Evolutionary conservation across 2,113 vertebrate species (phyloP).

Genomic region (Coreoperca whiteheadi): DNA sequence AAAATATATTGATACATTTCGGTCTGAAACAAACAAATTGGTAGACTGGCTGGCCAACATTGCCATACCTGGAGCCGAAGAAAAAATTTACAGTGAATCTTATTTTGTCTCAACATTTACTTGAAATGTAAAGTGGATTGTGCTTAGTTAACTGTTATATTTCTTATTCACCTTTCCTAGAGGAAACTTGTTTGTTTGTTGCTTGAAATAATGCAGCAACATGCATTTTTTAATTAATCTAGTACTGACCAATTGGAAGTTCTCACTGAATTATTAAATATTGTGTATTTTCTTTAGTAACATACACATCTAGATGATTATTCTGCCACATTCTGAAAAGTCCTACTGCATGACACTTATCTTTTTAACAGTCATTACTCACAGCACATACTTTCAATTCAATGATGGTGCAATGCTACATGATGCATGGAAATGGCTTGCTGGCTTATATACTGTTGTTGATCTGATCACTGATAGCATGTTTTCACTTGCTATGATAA

Average conservation of each 20-base stretch:
- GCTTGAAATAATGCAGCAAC: background rate
- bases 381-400: background rate
- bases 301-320: no score
- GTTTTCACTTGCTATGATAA: constrained; percentile 30
- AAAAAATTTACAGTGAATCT: background rate
- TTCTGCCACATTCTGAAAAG: background rate
- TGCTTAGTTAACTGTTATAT: background rate
- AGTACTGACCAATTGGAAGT: background rate
- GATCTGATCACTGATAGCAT: constrained; percentile 12
- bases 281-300: background rate
- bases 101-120: background rate
- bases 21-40: background rate
- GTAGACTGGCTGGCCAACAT: background rate
- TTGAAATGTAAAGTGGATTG: background rate
- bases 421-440: background rate
- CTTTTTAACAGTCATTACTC: background rate
- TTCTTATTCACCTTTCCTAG: background rate
- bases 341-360: background rate
- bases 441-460: background rate
- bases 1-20: background rate
- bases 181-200: background rate
- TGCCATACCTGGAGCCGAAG: background rate
- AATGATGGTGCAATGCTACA: background rate
- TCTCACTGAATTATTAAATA: background rate
- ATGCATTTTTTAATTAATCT: background rate